A percentile compares a stretch with the other conserved stretches of the same genome.
These are phyloP conservation scores for Tapera naevia DNA, from an alignment of 2,797 vertebrate genomes.

Conservation along the genomic window DNA sequence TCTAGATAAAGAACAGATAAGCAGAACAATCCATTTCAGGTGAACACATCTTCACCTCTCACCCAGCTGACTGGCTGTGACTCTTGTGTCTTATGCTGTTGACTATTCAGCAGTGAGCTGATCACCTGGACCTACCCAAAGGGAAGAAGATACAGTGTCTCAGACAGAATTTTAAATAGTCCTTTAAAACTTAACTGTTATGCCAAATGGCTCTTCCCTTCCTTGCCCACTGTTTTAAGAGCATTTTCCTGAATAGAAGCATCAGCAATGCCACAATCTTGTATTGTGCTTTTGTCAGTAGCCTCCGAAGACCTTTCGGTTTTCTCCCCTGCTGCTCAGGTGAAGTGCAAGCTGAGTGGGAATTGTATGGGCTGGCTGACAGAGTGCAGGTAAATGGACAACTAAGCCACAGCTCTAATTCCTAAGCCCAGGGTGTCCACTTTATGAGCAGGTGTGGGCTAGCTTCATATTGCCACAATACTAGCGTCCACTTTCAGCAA, in stretches of 20 bases:
- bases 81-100: not conserved
- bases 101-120: not conserved
- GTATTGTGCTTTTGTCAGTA: not conserved
- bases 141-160: not conserved
- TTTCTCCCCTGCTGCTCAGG: not conserved
- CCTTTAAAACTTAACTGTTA: not conserved
- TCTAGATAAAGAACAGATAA: constrained; percentile 61
- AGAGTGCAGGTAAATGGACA: not conserved
- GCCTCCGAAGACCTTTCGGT: not conserved
- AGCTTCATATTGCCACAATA: not conserved
- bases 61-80: constrained; percentile 49
- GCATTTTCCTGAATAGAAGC: not conserved
- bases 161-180: not conserved
- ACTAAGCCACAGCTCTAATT: not conserved
- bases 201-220: not conserved
- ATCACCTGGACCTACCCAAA: constrained; percentile 29
- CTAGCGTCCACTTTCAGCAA: not conserved
- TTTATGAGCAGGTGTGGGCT: too few relatives aligned
- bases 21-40: constrained; percentile 44
- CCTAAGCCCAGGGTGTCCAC: not conserved
- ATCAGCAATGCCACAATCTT: not conserved
- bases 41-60: constrained; percentile 56
- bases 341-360: not conserved
- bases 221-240: not conserved
- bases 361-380: not conserved